phyloP scores from a whole-genome alignment of 2,888 invertebrate species.

The Phorcus lineatus region DNA sequence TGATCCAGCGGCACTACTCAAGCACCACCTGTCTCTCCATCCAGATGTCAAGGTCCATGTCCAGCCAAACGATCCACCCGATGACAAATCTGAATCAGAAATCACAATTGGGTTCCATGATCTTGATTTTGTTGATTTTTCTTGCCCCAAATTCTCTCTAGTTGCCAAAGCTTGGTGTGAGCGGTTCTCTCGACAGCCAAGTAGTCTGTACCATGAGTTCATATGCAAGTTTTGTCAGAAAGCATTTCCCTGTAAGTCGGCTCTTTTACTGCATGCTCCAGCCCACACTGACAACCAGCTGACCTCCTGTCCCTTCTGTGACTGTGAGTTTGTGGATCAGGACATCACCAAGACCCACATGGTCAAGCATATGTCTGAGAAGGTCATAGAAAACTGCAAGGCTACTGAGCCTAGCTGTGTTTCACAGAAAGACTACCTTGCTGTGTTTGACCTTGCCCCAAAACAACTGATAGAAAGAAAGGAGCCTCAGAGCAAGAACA shows the following conservation, averaged over 20 bases:
- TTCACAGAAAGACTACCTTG: constrained; percentile 86
- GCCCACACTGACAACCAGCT: constrained; percentile 64
- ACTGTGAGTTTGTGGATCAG: constrained; percentile 81
- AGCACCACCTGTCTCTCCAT: constrained; percentile 83
- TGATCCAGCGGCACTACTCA: constrained; percentile 82
- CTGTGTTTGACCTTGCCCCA: constrained; percentile 82
- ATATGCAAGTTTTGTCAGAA: constrained; percentile 71
- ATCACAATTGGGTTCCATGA: constrained; percentile 76
- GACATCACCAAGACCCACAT: constrained; percentile 65
- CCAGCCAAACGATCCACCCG: not conserved
- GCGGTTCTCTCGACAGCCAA: constrained; percentile 76
- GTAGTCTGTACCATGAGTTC: constrained; percentile 69
- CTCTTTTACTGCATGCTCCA: constrained; percentile 70
- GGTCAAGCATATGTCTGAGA: constrained; percentile 66
- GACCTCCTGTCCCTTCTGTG: constrained; percentile 70
- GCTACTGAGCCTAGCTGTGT: constrained; percentile 44
- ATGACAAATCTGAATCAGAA: not conserved
- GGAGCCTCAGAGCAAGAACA: constrained; percentile 11
- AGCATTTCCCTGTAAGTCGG: constrained; percentile 73
- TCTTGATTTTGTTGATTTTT: constrained; percentile 85
- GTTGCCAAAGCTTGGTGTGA: constrained; percentile 86
- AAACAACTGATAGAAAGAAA: constrained; percentile 60
- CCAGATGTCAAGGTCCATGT: constrained; percentile 32
- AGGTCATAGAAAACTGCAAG: constrained; percentile 60
- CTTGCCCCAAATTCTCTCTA: constrained; percentile 86